Base-by-base conservation (phyloP, 2,797 vertebrate genomes). In the Stomatorhinus walkeri region DNA sequence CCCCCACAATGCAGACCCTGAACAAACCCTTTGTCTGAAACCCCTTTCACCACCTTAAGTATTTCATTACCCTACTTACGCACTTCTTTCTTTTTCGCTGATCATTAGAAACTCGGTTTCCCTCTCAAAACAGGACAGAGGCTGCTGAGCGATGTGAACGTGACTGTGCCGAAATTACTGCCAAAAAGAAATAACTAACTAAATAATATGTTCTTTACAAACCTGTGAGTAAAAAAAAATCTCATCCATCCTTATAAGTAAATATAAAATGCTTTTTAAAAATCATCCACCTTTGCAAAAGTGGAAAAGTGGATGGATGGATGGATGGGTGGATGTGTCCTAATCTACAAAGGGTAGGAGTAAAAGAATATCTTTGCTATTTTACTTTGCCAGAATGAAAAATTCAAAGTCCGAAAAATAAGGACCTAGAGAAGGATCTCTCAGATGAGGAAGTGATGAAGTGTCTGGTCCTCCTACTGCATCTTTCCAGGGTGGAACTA, bases 401-500 rank as follows among this genome's bases (percentile, higher is more conserved):
- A 64, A 5, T 76, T 72, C 2, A 43, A 79, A 81, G 9, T 87
- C 19, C 22, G 24, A 49, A 22, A 9, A 32, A n/a, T 36, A 79
- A 88, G 24, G 49, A 22, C 16, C 14, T 3, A n/a, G 4, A 4
- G 16, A 10, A 22, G 49, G 40, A 83, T 79, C 36, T 43, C 72
- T 43, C 72, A 79, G 36, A 36, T 79, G 51, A 10, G 40, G 28
- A 43, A 12, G n/a, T 7, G 22, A 56, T 87, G 89, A 89, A 91
- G 85, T 90, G 89, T 88, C 89, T 91, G 56, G 89, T 87, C 90
- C 85, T 85, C 88, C 43, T 85, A 49, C 87, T 89, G 86, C 68
- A 88, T 90, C 43, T 2, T 59, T 54, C 90, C 91, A 91, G 90
- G 89, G 87, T 87, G 90, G 88, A 88, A 88, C 90, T 87, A 83